Evolutionary conservation across 2,888 invertebrate genomes (phyloP).

Genomic region (Dione vanillae): DNA sequence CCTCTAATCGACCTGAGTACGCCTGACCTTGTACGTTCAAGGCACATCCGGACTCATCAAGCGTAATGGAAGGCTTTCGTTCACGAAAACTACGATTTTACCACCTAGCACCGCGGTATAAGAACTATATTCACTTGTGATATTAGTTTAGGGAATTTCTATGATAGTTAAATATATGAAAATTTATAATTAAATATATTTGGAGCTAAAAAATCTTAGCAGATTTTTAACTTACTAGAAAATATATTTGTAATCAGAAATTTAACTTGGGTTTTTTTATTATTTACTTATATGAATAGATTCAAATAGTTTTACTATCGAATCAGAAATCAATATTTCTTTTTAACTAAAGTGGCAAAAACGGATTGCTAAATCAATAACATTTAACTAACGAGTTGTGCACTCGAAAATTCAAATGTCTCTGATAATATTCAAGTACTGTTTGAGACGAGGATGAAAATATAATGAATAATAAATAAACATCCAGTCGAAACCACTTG

Average conservation of each 20-base stretch:
- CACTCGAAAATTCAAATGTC: constrained; percentile 44
- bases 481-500: constrained; percentile 23
- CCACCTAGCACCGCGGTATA: constrained; percentile 20
- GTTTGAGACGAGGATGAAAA: constrained; percentile 44
- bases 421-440: constrained; percentile 44
- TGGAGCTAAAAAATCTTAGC: background rate
- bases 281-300: background rate
- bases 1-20: constrained; percentile 66
- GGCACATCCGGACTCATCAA: constrained; percentile 74
- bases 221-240: background rate
- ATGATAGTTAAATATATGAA: constrained; percentile 25
- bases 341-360: constrained; percentile 40
- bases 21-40: constrained; percentile 72
- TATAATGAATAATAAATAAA: constrained; percentile 20
- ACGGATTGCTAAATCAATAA: constrained; percentile 47
- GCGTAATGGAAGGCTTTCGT: constrained; percentile 46
- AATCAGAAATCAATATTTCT: constrained; percentile 23
- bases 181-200: constrained; percentile 8
- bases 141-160: constrained; percentile 6
- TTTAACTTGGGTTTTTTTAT: background rate
- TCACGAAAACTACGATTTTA: constrained; percentile 33
- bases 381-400: constrained; percentile 37
- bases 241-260: background rate
- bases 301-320: background rate
- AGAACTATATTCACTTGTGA: constrained; percentile 21